Base-by-base conservation (phyloP, 2,113 vertebrate species). In the Petroica traversi region DNA sequence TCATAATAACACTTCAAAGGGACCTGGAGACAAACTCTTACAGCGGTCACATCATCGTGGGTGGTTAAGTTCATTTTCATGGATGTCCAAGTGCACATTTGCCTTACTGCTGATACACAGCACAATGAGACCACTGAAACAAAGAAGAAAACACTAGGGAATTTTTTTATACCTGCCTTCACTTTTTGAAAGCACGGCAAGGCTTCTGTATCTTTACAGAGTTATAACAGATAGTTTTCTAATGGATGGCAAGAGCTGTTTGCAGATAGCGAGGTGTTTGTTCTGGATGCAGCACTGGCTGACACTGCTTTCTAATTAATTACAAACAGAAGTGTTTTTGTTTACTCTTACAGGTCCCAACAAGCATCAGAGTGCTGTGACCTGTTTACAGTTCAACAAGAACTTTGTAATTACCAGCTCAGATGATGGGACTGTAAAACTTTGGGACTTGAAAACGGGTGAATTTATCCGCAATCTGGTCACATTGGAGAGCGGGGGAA, bases 331-430 rank as follows among this genome's bases (percentile, higher is more conserved):
- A 88, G 92, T 45, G 45, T 34, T 97, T 77, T 96, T 93, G 59
- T 95, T 87, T 95, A 62, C 71, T 96, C 11, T 66, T 97, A 12
- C 74, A 99, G 99, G 99, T 98, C 99, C 99, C 95, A 99, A 99
- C 98, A 99, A 99, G 98, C 99, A 99, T 99, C 99, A 99, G 98
- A 99, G 99, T 92, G 99, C 99, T 95, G 99, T 99, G 97, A 99
- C 99, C 95, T 99, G 99, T 98, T 99, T 99, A 98, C 99, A 99
- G 98, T 99, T 99, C 98, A 99, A 99, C 98, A 99, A 99, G 99
- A 99, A 99, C 98, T 99, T 99, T 98, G 99, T 99, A 96, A 99
- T 99, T 98, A 99, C 99, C 98, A 99, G 99, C 98, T 99, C 99
- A 91, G 99, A 99, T 93, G 99, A 99, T 88, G 99, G 99, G 97